Conservation (phyloP, 2,888 invertebrate species). For the Spialia ferax region DNA sequence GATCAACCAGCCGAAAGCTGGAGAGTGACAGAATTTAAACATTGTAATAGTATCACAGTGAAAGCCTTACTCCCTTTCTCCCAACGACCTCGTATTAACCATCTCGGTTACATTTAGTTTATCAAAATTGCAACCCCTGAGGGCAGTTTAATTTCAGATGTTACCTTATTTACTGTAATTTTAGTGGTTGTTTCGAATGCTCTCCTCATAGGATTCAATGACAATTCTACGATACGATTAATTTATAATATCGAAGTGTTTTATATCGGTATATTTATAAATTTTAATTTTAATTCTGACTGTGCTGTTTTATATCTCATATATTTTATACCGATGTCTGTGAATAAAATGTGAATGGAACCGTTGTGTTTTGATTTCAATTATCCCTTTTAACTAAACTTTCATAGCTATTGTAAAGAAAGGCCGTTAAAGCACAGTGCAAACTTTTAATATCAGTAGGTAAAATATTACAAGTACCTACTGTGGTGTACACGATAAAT, state of each 20-base stretch:
- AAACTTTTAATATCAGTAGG: no score
- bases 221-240: slow-evolving; percentile 43
- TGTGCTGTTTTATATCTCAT: slow-evolving; percentile 86
- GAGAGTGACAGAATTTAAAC: slow-evolving; percentile 1
- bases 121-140: slow-evolving; percentile 42
- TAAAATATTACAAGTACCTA: no score
- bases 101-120: slow-evolving; percentile 42
- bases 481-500: no score
- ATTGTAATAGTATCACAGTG: slow-evolving; percentile 64
- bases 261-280: slow-evolving; percentile 72
- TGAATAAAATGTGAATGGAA: slow-evolving; percentile 83
- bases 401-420: no score
- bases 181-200: slow-evolving; percentile 24
- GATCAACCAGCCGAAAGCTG: not conserved
- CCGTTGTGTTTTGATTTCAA: slow-evolving; percentile 42
- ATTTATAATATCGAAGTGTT: slow-evolving; percentile 61
- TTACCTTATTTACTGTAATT: slow-evolving; percentile 16
- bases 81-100: slow-evolving; percentile 18
- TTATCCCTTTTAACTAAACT: not conserved
- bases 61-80: slow-evolving; percentile 48
- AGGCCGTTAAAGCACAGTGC: no score
- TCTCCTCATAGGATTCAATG: slow-evolving; percentile 34
- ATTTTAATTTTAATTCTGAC: slow-evolving; percentile 82
- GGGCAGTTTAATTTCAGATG: slow-evolving; percentile 43
- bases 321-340: slow-evolving; percentile 86